phyloP scores from a whole-genome alignment of 2,113 vertebrate genomes.

The Tetrao urogallus region DNA sequence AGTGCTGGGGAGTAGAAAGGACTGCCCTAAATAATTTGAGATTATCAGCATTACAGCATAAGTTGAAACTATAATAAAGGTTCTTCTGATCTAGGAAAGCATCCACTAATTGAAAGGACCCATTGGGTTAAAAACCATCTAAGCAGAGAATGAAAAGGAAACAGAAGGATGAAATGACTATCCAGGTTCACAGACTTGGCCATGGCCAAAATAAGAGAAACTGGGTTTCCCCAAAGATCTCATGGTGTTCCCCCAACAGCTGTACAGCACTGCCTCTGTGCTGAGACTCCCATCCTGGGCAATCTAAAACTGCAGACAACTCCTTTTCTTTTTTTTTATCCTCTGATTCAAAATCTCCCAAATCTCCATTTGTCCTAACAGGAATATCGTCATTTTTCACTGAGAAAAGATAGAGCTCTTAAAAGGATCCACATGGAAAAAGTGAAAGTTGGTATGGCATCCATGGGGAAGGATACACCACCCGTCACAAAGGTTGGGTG shows the following conservation, averaged over 20 bases:
- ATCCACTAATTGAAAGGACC: not conserved
- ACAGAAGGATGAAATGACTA: fast-evolving
- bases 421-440: not conserved
- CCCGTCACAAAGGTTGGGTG: not conserved
- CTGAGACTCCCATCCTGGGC: not conserved
- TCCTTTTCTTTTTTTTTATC: not conserved
- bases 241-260: fast-evolving
- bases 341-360: not conserved
- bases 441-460: not conserved
- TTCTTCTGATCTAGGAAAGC: not conserved
- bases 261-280: not conserved
- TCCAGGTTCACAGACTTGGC: not conserved
- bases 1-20: not conserved
- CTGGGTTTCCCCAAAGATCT: not conserved
- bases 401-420: not conserved
- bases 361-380: not conserved
- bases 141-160: fast-evolving
- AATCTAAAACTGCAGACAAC: not conserved
- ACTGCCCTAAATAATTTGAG: not conserved
- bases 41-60: not conserved
- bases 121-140: not conserved
- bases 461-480: not conserved
- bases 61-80: not conserved
- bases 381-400: not conserved
- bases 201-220: not conserved